phyloP scores from a whole-genome alignment of 1,140 invertebrate genomes.

The Lordiphosa stackelbergi region DNA sequence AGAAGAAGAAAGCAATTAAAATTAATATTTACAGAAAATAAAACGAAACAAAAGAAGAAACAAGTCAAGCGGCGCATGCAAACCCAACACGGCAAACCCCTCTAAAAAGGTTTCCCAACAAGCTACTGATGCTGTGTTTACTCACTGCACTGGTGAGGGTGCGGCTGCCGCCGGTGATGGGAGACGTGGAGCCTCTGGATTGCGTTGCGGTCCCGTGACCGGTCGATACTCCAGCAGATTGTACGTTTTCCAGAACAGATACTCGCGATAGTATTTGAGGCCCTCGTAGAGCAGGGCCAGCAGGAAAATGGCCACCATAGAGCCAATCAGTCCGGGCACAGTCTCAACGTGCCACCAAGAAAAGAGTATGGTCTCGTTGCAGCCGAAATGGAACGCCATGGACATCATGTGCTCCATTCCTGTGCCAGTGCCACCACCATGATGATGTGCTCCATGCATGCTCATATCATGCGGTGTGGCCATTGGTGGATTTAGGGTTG shows the following conservation, averaged over 20 bases:
- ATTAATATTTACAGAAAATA: constrained; percentile 46
- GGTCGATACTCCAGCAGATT: constrained; percentile 83
- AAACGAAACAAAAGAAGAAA: constrained; percentile 11
- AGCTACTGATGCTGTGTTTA: constrained; percentile 56
- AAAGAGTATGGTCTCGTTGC: constrained; percentile 86
- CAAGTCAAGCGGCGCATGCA: constrained; percentile 11
- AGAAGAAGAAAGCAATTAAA: constrained; percentile 48
- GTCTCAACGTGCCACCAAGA: constrained; percentile 86
- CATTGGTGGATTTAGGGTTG: constrained; percentile 23
- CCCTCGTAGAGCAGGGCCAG: constrained; percentile 93
- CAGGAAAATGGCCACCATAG: constrained; percentile 90
- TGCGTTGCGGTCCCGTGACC: constrained; percentile 84
- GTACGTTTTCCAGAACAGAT: constrained; percentile 89
- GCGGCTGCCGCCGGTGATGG: constrained; percentile 59
- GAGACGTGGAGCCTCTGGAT: constrained; percentile 76
- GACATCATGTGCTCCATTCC: constrained; percentile 76
- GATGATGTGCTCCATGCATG: constrained; percentile 46
- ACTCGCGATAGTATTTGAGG: constrained; percentile 92
- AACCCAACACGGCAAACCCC: neutral
- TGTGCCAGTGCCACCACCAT: constrained; percentile 46
- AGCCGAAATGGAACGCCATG: constrained; percentile 86
- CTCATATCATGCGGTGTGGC: constrained; percentile 19
- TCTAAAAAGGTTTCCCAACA: neutral
- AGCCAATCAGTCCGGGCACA: constrained; percentile 86
- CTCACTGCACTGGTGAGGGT: constrained; percentile 83